Evolutionary conservation across 2,797 vertebrate species (phyloP), one percentile per base, ranked within the genome.

Genomic region (Pseudochromis fuscus): DNA sequence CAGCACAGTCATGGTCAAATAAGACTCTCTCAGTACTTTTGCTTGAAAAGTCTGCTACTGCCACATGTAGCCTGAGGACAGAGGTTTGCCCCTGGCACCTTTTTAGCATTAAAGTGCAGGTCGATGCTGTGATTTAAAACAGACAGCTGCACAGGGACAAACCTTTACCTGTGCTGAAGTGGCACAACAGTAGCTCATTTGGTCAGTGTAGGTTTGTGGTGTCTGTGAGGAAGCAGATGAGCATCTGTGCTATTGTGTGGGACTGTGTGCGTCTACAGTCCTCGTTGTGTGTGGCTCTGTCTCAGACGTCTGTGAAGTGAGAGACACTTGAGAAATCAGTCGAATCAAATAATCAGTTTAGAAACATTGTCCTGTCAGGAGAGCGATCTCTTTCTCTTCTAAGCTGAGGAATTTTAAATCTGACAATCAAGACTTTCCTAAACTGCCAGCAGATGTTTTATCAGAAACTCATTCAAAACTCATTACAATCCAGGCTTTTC

Each of bases 261-360:
- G 28, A 19, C n/a, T 12, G 30, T 21, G 8, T 18, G 11, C 35
- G 35, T 38, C 37, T 24, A 8, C 24, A 4, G n/a, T n/a, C n/a
- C 40, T 42, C 7, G 4, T 15, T 49, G 42, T 18, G 7, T 11
- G 31, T 15, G 49, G 35, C 31, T 65, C 25, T 19, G 7, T 10
- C 24, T 51, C 5, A 9, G 18, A 40, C 21, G 18, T 11, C 23
- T 38, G 5, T 42, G 40, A 42, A 19, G 18, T 42, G 25, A 37
- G 25, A 37, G 45, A 18, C 40, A 42, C 23, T 37, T 64, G 46
- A 50, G 25, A 64, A 42, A 19, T 63, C 21, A 19, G 13, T 18
- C 3, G 13, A 31, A 33, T 28, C 24, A 21, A 18, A 10, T 50
- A 12, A 5, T 50, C 33, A 25, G 16, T 24, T 31, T 18, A 8